Conservation (phyloP, 2,113 vertebrate genomes). For the Myiozetetes cayanensis region DNA sequence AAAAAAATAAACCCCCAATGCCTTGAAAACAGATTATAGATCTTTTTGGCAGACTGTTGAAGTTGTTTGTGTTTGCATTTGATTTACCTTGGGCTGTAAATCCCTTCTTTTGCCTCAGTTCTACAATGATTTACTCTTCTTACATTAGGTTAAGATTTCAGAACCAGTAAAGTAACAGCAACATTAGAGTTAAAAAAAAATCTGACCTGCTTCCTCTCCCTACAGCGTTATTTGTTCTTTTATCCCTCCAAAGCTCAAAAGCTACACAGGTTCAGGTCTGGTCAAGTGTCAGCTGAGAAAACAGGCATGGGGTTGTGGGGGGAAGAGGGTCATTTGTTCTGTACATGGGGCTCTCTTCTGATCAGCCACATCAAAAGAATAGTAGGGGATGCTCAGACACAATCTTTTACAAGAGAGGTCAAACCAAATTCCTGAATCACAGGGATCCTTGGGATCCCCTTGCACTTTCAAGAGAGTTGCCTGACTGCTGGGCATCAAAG, state of each 20-base stretch:
- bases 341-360: not conserved
- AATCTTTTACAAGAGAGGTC: not conserved
- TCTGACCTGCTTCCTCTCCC: not conserved
- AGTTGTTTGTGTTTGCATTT: not conserved
- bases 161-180: not conserved
- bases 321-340: not conserved
- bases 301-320: not conserved
- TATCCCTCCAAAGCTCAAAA: not conserved
- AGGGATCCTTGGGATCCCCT: not conserved
- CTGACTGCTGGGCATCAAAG: not conserved
- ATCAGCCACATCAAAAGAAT: not conserved
- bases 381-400: not conserved
- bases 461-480: not conserved
- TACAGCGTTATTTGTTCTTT: not conserved
- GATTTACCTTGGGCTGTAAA: not conserved
- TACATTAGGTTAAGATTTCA: not conserved
- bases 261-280: not conserved
- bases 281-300: not conserved
- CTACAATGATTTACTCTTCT: not conserved
- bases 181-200: not conserved
- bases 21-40: not conserved
- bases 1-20: not conserved
- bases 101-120: not conserved
- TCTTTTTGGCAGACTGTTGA: not conserved
- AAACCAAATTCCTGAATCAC: not conserved